Evolutionary conservation across 2,113 vertebrate species (phyloP).

Genomic region (Vimba vimba): DNA sequence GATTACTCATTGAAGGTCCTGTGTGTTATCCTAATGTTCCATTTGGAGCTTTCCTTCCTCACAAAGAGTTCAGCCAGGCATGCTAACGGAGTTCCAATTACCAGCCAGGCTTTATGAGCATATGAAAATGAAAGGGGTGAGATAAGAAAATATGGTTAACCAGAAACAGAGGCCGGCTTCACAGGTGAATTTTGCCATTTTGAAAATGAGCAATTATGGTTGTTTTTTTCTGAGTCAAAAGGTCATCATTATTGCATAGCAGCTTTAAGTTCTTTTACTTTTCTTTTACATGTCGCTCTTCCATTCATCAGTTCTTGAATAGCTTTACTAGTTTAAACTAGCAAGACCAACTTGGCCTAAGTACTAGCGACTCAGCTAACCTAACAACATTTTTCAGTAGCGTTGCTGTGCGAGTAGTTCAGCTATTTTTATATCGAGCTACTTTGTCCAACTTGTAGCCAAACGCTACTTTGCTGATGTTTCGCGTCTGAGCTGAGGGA

Average conservation of each 20-base stretch:
- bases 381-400: neutral
- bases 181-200: constrained; percentile 5
- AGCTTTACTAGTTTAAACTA: neutral
- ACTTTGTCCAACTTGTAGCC: no score
- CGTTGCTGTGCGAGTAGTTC: neutral
- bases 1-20: constrained; percentile 58
- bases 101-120: neutral
- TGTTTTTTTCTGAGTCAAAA: neutral
- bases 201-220: neutral
- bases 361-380: neutral
- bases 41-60: constrained; percentile 34
- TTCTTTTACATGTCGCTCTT: neutral
- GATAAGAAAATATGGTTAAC: constrained; percentile 24
- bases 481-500: neutral
- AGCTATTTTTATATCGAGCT: neutral
- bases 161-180: neutral
- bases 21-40: constrained; percentile 43
- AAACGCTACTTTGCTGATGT: neutral
- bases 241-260: neutral
- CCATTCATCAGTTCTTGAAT: neutral
- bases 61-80: constrained; percentile 39
- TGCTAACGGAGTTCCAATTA: constrained; percentile 37
- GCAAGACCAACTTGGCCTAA: neutral
- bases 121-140: constrained; percentile 22
- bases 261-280: neutral